Percentiles rank a stretch among this genome's conserved stretches.
Evolutionary conservation across 2,113 vertebrate genomes (phyloP).

Genomic region (Brachypteracias leptosomus): DNA sequence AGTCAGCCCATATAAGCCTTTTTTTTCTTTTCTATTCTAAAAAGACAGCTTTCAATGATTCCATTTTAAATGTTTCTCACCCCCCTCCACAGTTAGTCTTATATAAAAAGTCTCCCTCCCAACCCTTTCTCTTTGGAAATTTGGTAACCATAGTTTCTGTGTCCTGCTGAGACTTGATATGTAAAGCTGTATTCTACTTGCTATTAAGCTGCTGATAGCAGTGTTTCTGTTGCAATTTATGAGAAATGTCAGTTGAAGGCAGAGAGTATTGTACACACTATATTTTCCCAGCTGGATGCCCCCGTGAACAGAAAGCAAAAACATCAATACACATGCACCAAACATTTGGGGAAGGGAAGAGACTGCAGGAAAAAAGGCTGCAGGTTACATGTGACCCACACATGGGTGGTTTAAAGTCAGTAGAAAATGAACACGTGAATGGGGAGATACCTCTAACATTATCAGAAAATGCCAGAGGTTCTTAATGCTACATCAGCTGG

Average conservation of each 20-base stretch:
- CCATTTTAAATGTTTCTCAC: constrained; percentile 61
- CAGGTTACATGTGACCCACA: constrained; percentile 45
- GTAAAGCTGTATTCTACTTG: constrained; percentile 75
- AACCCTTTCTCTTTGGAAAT: constrained; percentile 67
- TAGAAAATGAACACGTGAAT: constrained; percentile 49
- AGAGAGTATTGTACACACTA: constrained; percentile 79
- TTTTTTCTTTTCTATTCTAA: background rate
- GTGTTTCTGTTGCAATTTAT: constrained; percentile 84
- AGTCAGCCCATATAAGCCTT: constrained; percentile 19
- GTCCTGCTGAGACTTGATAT: constrained; percentile 78
- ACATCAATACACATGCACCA: constrained; percentile 72
- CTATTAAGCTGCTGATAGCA: constrained; percentile 83
- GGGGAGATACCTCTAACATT: background rate
- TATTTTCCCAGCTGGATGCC: constrained; percentile 85
- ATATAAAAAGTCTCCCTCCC: constrained; percentile 54
- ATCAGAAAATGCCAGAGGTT: background rate
- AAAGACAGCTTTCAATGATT: constrained; percentile 64
- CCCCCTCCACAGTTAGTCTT: constrained; percentile 21
- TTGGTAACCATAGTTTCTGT: constrained; percentile 77
- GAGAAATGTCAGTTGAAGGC: constrained; percentile 82
- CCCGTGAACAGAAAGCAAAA: constrained; percentile 79
- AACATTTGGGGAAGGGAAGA: constrained; percentile 34
- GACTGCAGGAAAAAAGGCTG: background rate
- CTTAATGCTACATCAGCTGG: background rate
- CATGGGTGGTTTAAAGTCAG: constrained; percentile 63